These are phyloP conservation scores for Epizoanthus rinbou DNA, from an alignment of 92 coral and sea anemone genomes.

Conservation along the genomic window DNA sequence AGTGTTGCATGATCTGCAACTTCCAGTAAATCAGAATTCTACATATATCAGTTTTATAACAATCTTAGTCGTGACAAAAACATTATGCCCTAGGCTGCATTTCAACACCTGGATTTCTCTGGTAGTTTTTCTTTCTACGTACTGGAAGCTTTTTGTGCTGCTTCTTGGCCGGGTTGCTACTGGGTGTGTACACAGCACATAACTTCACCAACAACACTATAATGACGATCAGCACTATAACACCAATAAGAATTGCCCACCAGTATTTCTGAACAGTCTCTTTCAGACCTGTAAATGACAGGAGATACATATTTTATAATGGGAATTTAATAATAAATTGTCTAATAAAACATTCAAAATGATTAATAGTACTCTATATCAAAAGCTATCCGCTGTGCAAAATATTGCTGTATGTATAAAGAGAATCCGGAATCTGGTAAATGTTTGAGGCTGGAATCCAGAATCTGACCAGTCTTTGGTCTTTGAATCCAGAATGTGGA, in stretches of 20 bases:
- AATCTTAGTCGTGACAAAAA: not conserved
- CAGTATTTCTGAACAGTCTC: conserved; percentile 83
- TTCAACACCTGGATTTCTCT: conserved; percentile 31
- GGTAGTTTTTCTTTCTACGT: conserved; percentile 61
- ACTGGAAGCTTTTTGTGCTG: conserved; percentile 81
- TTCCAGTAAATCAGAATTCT: not conserved
- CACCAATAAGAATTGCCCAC: conserved; percentile 96
- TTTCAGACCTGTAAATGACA: conserved; percentile 70
- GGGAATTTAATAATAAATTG: not conserved
- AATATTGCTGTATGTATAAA: too few species aligned
- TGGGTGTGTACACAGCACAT: conserved; percentile 80
- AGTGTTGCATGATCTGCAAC: not conserved
- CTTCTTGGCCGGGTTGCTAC: conserved; percentile 77
- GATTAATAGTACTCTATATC: too few species aligned
- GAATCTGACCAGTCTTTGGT: not conserved
- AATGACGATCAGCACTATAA: conserved; percentile 65
- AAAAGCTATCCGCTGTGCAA: too few species aligned
- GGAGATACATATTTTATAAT: not conserved
- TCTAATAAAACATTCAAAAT: too few species aligned
- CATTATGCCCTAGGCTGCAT: conserved; percentile 37
- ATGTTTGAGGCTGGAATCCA: too few species aligned
- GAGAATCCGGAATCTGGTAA: too few species aligned
- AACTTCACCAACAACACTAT: conserved; percentile 66
- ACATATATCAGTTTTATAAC: not conserved
- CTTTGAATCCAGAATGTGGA: too few species aligned